phyloP scores from a whole-genome alignment of 2,797 vertebrate species.

The Trichosurus vulpecula region DNA sequence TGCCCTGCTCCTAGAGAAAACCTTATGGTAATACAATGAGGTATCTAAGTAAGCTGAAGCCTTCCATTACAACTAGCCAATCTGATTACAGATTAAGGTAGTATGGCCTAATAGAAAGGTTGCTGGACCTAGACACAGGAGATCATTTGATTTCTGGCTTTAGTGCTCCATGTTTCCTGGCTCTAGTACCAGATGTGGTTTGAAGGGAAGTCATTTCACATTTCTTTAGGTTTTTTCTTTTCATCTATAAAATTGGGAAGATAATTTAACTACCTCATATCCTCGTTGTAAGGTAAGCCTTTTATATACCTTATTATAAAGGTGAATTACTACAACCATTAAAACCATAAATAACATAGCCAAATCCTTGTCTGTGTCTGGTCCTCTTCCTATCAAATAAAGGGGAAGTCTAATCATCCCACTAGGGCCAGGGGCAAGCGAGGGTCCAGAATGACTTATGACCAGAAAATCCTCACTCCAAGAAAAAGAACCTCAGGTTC shows the following conservation, averaged over 20 bases:
- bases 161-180: neutral
- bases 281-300: neutral
- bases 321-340: neutral
- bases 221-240: neutral
- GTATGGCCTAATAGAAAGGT: neutral
- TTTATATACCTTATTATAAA: neutral
- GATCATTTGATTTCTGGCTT: neutral
- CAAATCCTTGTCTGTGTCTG: neutral
- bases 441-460: conserved; percentile 4
- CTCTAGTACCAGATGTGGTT: neutral
- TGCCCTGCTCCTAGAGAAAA: neutral
- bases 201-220: neutral
- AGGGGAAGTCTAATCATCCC: neutral
- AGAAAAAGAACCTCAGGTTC: neutral
- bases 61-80: neutral
- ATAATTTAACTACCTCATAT: neutral
- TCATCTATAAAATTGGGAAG: neutral
- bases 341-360: neutral
- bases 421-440: neutral
- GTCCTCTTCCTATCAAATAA: neutral
- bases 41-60: neutral
- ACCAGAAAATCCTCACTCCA: conserved; percentile 19
- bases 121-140: neutral
- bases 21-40: neutral
- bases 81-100: neutral